Conservation (phyloP, 64 coral and sea anemone species). For the Porites australiensis region DNA sequence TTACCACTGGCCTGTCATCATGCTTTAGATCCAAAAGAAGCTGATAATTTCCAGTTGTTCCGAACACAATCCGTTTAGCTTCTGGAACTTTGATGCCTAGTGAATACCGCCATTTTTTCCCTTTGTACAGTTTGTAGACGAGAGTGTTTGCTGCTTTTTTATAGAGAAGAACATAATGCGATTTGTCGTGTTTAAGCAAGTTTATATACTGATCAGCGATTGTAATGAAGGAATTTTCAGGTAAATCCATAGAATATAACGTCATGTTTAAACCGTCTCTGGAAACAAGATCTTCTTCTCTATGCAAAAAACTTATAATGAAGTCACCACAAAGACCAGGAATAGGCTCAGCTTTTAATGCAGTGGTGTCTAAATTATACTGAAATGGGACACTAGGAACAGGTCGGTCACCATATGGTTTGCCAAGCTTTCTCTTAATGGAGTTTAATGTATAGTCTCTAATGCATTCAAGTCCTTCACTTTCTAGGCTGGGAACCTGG, state of each 20-base stretch:
- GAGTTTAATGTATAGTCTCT: not conserved
- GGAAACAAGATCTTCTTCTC: too few relatives aligned
- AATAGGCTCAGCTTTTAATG: too few relatives aligned
- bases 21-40: too few relatives aligned
- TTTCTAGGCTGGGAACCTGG: not conserved
- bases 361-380: too few relatives aligned
- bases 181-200: not conserved
- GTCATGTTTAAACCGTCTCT: not conserved
- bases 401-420: not conserved
- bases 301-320: too few relatives aligned
- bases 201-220: not conserved
- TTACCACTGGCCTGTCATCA: not conserved
- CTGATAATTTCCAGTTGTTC: too few relatives aligned
- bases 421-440: conserved; percentile 1
- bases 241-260: not conserved
- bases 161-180: conserved; percentile 1
- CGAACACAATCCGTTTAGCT: not conserved
- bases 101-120: not conserved
- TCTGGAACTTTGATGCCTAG: not conserved
- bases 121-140: not conserved
- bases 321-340: too few relatives aligned
- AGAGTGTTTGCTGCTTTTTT: not conserved
- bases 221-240: not conserved
- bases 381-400: not conserved
- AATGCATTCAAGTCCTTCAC: not conserved